A percentile compares a stretch with the other conserved stretches of the same genome.
phyloP scores from a whole-genome alignment of 2,113 vertebrate species.

The Coryphaenoides rupestris region DNA sequence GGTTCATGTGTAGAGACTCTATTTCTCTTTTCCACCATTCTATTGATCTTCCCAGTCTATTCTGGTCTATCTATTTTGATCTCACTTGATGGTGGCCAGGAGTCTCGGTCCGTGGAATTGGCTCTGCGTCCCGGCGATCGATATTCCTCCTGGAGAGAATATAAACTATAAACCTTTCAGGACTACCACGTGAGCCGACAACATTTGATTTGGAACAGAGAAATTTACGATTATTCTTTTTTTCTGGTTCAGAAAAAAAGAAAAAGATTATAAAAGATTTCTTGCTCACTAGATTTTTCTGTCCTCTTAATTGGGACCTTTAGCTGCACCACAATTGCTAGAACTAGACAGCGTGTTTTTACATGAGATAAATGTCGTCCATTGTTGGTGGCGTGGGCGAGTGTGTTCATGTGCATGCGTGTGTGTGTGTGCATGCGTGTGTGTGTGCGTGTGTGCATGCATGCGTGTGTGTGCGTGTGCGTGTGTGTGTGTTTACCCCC shows the following conservation, averaged over 20 bases:
- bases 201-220: too few relatives aligned
- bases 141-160: constrained; percentile 71
- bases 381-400: too few relatives aligned
- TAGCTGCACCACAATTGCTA: neutral
- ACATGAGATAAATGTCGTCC: too few relatives aligned
- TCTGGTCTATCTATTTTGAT: constrained; percentile 21
- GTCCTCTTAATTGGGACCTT: neutral
- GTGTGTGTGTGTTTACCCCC: constrained; percentile 67
- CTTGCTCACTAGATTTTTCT: neutral
- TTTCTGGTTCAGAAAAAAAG: too few relatives aligned
- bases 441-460: neutral
- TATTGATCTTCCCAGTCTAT: neutral
- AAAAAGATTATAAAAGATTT: too few relatives aligned
- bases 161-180: too few relatives aligned
- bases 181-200: too few relatives aligned
- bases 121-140: constrained; percentile 80
- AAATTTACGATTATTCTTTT: too few relatives aligned
- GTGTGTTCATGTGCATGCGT: too few relatives aligned
- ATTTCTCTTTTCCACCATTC: too few relatives aligned
- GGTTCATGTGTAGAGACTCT: too few relatives aligned
- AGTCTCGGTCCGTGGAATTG: constrained; percentile 81
- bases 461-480: constrained; percentile 21
- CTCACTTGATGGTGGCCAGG: constrained; percentile 93
- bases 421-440: constrained; percentile 7
- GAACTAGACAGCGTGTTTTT: too few relatives aligned